These are phyloP conservation scores for Ptyas mucosa DNA, from an alignment of 2,113 vertebrate species.

Conservation along the genomic window DNA sequence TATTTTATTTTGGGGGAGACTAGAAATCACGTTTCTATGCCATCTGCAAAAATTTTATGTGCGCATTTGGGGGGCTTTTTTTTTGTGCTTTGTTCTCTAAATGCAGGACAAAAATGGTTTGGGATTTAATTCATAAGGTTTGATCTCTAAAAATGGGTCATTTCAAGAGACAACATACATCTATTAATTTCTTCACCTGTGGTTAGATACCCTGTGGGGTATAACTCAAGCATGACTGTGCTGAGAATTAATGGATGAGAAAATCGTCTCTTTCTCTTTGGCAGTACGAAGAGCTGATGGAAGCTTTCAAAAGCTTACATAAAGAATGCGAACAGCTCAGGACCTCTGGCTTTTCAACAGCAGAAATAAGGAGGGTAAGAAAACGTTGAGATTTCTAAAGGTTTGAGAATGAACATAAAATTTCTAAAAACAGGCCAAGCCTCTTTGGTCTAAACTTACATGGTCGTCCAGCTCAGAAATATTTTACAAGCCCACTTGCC, in stretches of 20 bases:
- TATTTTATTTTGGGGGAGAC: neutral
- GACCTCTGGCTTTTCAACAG: conserved; percentile 89
- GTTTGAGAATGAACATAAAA: neutral
- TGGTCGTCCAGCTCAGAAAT: neutral
- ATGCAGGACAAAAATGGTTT: conserved; percentile 14
- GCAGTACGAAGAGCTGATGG: conserved; percentile 95
- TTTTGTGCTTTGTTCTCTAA: conserved; percentile 5
- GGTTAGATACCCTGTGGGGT: neutral
- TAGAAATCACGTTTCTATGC: neutral
- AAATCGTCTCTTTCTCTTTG: conserved; percentile 42
- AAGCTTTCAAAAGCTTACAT: conserved; percentile 90
- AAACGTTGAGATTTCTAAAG: neutral
- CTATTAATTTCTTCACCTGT: neutral
- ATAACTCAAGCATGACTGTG: conserved; percentile 7
- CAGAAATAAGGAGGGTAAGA: conserved; percentile 93
- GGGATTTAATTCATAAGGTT: neutral
- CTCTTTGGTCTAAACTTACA: neutral
- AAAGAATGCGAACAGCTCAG: conserved; percentile 94
- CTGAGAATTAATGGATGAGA: conserved; percentile 7
- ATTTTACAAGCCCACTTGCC: neutral
- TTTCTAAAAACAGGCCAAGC: neutral
- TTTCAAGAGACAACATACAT: neutral
- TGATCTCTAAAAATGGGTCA: neutral
- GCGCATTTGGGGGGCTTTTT: neutral
- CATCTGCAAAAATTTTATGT: neutral